Base-by-base conservation (phyloP, 2,888 invertebrate genomes). In the Cotesia congregata region DNA sequence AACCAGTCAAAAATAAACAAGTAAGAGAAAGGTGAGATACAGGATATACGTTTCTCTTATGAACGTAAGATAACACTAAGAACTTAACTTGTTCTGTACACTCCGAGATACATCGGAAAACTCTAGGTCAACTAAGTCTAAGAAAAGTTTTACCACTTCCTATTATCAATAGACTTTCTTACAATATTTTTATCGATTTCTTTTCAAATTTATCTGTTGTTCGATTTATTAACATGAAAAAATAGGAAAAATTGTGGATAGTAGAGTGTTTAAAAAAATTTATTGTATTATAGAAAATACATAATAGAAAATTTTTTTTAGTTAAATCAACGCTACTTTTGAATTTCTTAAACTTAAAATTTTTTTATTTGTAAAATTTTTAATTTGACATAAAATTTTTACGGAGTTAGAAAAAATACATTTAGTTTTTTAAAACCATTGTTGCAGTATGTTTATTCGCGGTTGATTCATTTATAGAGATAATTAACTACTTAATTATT, bases 51-150 rank as follows among this genome's bases (percentile, higher is more conserved):
- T 67, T 67, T 59, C 5, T 30, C 50, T 50, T 50, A 12, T 50
- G 50, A 50, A 50, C 70, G 74, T 71, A 74, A 77, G 61, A 76
- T 79, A 67, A 62, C 73, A 65, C 70, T 64, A 61, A 40, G 9
- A 50, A 50, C 50, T 50, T 50, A 12, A 50, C 50, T 50, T 50
- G 50, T 50, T 50, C 50, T 50, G 9, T 50, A 7, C 12, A 50
- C 50, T 50, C 50, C 59, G 65, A 67, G 75, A 73, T 78, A 72
- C 73, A 79, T 76, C 72, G 71, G 79, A 76, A 75, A 81, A 77
- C 84, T 84, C 83, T 85, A 82, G 83, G 83, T 85, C 84, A 85
- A 82, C 83, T 82, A 83, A 83, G 82, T 83, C 83, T 12, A 50
- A 77, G 77, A 77, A 75, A 80, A 75, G 83, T 83, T 82, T 82